Base-by-base conservation (phyloP, 2,888 invertebrate genomes). In the Hypena proboscidalis region DNA sequence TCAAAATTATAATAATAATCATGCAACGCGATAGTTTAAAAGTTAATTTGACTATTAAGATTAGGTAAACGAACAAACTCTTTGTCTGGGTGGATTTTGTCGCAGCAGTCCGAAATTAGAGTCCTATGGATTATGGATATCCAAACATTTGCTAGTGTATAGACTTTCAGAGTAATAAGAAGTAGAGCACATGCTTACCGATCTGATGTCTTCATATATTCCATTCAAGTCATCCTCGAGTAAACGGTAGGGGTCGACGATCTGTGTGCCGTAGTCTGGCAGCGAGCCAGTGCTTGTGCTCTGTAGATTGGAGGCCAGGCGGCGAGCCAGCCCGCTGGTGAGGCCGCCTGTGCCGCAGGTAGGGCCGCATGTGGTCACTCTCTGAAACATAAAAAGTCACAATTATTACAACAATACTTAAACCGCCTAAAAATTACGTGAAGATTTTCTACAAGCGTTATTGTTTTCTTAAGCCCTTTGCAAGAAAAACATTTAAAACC, bases 221-320 rank as follows among this genome's bases (percentile, higher is more conserved):
- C 95, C 95, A 79, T 95, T 95, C 54, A 98, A 93, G 80, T 98
- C 97, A 70, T 96, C 95, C 70, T 97, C 96, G 53, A 97, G 92
- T 56, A 98, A 92, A 68, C 94, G 94, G 82, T 97, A 97, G 49
- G 97, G 97, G 90, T 97, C 97, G 63, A 96, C 92, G 87, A 95
- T 95, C 74, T 90, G 90, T 70, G 87, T 88, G 68, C 90, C 87
- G 77, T 95, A 94, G 77, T 96, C 95, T 42, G 95, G 94, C 67
- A 96, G 92, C 10, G 96, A 95, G 68, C 96, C 96, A 8, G 96
- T 96, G 81, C 95, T 95, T 65, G 95, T 95, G 80, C 95, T 94
- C 83, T 95, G 95, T 29, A 95, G 94, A 73, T 94, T 94, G 90
- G 92, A 94, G 59, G 92, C 92, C 68, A 93, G 90, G 58, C 80